Evolutionary conservation across 1,140 invertebrate species (phyloP), one percentile per base, ranked within the genome.

Genomic region (Macrotrachela quadricornifera): DNA sequence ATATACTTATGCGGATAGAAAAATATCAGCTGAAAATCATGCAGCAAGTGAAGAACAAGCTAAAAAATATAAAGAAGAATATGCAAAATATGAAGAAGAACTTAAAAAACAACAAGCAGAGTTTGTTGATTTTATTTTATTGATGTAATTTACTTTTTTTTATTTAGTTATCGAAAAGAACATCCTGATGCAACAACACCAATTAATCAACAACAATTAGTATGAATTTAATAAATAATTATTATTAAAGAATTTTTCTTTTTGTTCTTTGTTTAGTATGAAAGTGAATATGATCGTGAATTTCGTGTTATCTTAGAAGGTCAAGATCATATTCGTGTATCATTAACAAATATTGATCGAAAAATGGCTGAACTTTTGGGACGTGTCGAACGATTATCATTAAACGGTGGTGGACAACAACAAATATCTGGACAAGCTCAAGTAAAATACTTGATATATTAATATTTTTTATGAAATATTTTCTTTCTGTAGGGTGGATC

Each of bases 311-410:
- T 95, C 57, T 92, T 87, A 72, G 76, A 82, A 59, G 85, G 83
- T 0, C 84, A 91, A 63, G 80, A 78, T 53, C 78, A 83, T 62
- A 85, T 91, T 46, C 81, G 80, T 60, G 80, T 85, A 30, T 72
- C 77, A 0, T 65, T 88, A 13, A 74, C 77, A 49, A 78, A 81
- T 17, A 62, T 92, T 9, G 79, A 81, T 59, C 74, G 77, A 55
- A 91, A 90, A 72, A 71, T 92, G 46, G 86, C 92, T 65, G 85
- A 92, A 74, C 77, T 92, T 44, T 76, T 86, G 57, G 83, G 83
- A 1, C 71, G 79, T 55, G 83, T 86, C 69, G 83, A 86, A 63
- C 73, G 80, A 30, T 30, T 30, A 30, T 30, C 21, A 30, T 4
- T 8, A 30, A 8, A 2, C 2, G 21, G 21, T 30, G 21, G 21